Base-by-base conservation (phyloP, 2,888 invertebrate genomes). In the Pachliopta kotzebuea region DNA sequence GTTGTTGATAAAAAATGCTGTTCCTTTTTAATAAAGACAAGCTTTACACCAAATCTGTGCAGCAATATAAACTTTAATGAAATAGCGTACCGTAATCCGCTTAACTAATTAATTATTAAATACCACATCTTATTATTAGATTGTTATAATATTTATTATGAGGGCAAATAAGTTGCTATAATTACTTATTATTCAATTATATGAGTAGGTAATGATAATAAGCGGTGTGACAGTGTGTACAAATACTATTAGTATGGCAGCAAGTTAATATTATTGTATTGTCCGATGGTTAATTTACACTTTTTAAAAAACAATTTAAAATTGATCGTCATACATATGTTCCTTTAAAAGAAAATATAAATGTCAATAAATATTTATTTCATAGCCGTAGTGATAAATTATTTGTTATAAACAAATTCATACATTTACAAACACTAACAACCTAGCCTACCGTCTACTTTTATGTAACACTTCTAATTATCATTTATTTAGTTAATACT, bases 401-500 rank as follows among this genome's bases (percentile, higher is more conserved):
- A 26, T 26, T 26, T 37, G 0, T 11, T 14, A 37, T 37, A 37
- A 11, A 37, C 37, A 3, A 26, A 26, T 18, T n/a, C 45, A n/a
- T n/a, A 37, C 14, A 11, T 37, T 37, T 11, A 37, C 11, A 9
- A 37, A 37, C 14, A 37, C 14, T 45, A n/a, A n/a, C 18, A n/a
- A 14, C n/a, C 6, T n/a, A n/a, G n/a, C n/a, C n/a, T n/a, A n/a
- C n/a, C n/a, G n/a, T 8, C n/a, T 45, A n/a, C n/a, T 42, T 18
- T 6, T 2, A 45, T 11, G n/a, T 45, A 45, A 29, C 9, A 42
- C 56, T 56, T 56, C 14, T 31, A 11, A 42, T 52, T 9, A 29
- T 29, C 54, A 56, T 64, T 55, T n/a, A 60, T 60, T 60, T 52
- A 56, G 37, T 64, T 42, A 42, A 24, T 42, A 52, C 21, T 42